These are phyloP conservation scores for Zapornia atra DNA, from an alignment of 2,113 vertebrate species.

Conservation along the genomic window DNA sequence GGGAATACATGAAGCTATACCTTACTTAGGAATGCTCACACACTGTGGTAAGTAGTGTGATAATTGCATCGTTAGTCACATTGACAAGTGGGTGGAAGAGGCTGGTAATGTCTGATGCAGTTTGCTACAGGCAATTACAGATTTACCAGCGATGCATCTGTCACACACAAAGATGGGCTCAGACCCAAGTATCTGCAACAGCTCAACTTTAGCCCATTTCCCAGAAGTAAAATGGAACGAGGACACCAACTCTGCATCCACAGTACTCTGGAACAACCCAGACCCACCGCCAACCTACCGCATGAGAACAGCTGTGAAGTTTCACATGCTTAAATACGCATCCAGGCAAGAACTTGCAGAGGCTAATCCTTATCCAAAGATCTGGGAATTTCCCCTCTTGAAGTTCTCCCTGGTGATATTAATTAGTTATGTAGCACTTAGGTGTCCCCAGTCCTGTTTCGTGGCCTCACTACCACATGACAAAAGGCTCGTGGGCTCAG, in stretches of 20 bases:
- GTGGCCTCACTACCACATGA: background rate
- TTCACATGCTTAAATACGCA: background rate
- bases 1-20: background rate
- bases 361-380: background rate
- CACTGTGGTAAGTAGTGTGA: background rate
- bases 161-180: conserved; percentile 29
- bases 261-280: background rate
- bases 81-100: conserved; percentile 48
- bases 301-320: background rate
- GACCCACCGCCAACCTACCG: background rate
- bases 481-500: background rate
- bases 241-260: background rate
- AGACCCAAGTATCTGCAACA: conserved; percentile 25
- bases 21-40: conserved; percentile 16
- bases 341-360: background rate
- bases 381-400: conserved; percentile 24
- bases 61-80: conserved; percentile 58
- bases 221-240: background rate
- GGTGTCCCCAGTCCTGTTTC: background rate
- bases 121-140: conserved; percentile 34
- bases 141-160: background rate
- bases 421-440: background rate
- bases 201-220: conserved; percentile 23
- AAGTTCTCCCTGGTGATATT: background rate
- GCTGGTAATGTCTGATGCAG: conserved; percentile 15